These are phyloP conservation scores for Eudemis profundana DNA, from an alignment of 2,888 invertebrate genomes.

Conservation along the genomic window DNA sequence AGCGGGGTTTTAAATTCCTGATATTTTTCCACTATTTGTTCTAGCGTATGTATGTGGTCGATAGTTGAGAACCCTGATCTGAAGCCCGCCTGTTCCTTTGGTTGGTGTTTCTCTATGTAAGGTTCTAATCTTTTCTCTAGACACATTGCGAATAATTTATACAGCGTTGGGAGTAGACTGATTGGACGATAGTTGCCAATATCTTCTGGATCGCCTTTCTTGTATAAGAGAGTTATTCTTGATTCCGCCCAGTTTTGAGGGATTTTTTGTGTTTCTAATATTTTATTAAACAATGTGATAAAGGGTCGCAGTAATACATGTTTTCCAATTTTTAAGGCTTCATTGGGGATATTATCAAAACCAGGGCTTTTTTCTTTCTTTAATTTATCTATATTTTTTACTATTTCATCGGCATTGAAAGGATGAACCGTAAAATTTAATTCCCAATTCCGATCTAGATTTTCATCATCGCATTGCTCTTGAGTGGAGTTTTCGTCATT, in stretches of 20 bases:
- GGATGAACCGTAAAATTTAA: not conserved
- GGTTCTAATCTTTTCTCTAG: too few relatives aligned
- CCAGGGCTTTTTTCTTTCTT: constrained; percentile 3
- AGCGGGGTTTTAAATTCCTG: too few relatives aligned
- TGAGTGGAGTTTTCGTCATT: not conserved
- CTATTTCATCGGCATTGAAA: not conserved
- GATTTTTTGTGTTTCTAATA: not conserved
- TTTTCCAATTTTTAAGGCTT: constrained; percentile 2
- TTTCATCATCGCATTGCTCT: not conserved
- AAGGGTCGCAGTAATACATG: too few relatives aligned
- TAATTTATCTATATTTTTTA: not conserved
- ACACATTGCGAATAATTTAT: constrained; percentile 9
- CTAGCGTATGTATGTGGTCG: not conserved
- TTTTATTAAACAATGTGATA: constrained; percentile 5
- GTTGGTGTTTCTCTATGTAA: too few relatives aligned
- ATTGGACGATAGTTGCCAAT: constrained; percentile 12
- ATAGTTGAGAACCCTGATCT: too few relatives aligned
- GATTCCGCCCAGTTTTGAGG: not conserved
- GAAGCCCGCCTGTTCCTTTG: too few relatives aligned
- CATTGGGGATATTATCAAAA: too few relatives aligned
- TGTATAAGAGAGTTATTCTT: constrained; percentile 2
- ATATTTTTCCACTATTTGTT: constrained; percentile 4
- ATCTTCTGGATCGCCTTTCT: too few relatives aligned
- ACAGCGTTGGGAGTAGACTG: not conserved
- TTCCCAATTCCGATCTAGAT: not conserved